Evolutionary conservation across 2,888 invertebrate genomes (phyloP).

Genomic region (Taenaris catops): DNA sequence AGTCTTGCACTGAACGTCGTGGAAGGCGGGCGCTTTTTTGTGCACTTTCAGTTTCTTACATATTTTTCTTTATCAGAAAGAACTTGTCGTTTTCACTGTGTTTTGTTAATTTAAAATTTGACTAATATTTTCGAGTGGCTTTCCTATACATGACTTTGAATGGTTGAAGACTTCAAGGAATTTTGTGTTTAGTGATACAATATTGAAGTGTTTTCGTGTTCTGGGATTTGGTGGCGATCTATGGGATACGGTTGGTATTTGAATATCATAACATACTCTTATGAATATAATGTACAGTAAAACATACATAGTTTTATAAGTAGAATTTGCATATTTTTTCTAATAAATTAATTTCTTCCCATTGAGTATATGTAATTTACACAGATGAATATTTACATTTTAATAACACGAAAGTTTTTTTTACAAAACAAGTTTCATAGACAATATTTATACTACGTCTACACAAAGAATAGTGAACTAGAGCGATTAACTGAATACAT

Average conservation of each 20-base stretch:
- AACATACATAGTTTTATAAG: too few species aligned
- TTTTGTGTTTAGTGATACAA: conserved; percentile 31
- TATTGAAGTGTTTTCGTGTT: conserved; percentile 31
- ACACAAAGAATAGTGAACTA: too few species aligned
- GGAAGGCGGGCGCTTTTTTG: conserved; percentile 26
- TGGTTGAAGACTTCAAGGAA: conserved; percentile 20
- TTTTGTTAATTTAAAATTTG: conserved; percentile 4
- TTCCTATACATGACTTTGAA: conserved; percentile 6
- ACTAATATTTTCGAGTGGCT: conserved; percentile 11
- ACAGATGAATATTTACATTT: too few species aligned
- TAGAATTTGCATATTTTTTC: too few species aligned
- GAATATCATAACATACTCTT: too few species aligned
- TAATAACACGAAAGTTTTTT: too few species aligned
- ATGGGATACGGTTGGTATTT: conserved; percentile 31
- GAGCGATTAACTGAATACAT: too few species aligned
- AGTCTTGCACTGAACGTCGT: conserved; percentile 37
- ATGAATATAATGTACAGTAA: too few species aligned
- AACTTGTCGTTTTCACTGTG: conserved; percentile 6
- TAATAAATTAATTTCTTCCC: too few species aligned
- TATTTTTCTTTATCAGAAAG: conserved; percentile 9
- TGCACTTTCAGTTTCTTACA: conserved; percentile 13
- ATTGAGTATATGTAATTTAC: too few species aligned
- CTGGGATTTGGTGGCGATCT: conserved; percentile 32
- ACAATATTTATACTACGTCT: too few species aligned
- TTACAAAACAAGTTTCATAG: too few species aligned